Conservation (phyloP, 2,888 invertebrate genomes). For the Phalangium opilio region DNA sequence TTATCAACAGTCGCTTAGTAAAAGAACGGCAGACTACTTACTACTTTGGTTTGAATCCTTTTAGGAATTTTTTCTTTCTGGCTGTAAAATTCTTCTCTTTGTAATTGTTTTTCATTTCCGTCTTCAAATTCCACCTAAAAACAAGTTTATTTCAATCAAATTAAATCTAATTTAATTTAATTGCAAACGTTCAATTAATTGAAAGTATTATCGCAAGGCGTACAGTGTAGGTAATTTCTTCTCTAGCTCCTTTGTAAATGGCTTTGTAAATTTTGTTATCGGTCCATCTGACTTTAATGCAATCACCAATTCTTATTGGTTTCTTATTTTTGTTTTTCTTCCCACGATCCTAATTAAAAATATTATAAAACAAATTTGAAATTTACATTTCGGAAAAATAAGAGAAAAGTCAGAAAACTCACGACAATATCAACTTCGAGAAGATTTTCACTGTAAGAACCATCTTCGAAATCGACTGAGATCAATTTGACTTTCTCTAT, state of each 20-base stretch:
- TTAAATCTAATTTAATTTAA: not conserved
- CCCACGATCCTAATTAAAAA: slow-evolving; percentile 14
- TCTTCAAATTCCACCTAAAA: slow-evolving; percentile 32
- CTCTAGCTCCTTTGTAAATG: slow-evolving; percentile 32
- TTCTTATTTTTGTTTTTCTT: slow-evolving; percentile 21
- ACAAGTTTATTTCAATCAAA: not conserved
- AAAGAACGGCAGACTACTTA: not conserved
- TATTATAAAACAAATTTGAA: slow-evolving; percentile 1
- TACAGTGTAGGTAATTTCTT: slow-evolving; percentile 35
- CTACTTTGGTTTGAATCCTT: slow-evolving; percentile 35
- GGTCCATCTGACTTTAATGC: slow-evolving; percentile 41
- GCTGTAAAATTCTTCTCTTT: slow-evolving; percentile 40
- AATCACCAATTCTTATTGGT: slow-evolving; percentile 34
- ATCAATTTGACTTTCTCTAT: slow-evolving; percentile 38
- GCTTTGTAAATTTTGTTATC: slow-evolving; percentile 38
- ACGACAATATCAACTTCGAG: slow-evolving; percentile 41
- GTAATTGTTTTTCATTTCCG: slow-evolving; percentile 34
- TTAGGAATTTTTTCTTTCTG: slow-evolving; percentile 42
- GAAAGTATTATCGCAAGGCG: slow-evolving; percentile 3
- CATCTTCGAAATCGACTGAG: slow-evolving; percentile 45
- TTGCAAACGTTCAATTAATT: not conserved
- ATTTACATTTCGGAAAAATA: too few relatives aligned
- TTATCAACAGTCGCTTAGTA: too few relatives aligned
- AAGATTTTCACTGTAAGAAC: slow-evolving; percentile 43
- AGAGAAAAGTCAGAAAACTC: too few relatives aligned